Conservation (phyloP, 64 coral and sea anemone genomes). For the Montipora foliosa region DNA sequence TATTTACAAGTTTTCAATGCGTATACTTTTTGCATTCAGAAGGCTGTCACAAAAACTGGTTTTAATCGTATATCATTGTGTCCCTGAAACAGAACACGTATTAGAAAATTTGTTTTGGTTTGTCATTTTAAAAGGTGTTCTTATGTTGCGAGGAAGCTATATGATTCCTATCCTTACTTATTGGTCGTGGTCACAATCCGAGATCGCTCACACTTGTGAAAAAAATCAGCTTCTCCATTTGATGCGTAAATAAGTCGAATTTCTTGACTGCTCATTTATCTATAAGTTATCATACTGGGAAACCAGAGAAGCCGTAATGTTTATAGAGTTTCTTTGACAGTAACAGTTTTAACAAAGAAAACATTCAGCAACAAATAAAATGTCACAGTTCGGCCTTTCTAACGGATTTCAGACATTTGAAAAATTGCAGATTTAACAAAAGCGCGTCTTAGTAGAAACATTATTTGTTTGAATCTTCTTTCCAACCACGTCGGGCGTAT, state of each 20-base stretch:
- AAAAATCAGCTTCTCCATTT: constrained; percentile 4
- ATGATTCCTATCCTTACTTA: not conserved
- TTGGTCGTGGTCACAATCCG: not conserved
- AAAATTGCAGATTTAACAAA: not conserved
- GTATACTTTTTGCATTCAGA: not conserved
- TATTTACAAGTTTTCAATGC: constrained; percentile 9
- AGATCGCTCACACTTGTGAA: not conserved
- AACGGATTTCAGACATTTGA: not conserved
- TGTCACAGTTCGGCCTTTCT: not conserved
- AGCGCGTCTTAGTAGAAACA: not conserved
- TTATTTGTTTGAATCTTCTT: not conserved
- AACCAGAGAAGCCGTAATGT: not conserved
- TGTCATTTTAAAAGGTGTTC: not conserved
- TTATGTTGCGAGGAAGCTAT: not conserved
- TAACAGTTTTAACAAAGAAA: not conserved
- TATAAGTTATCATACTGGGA: not conserved
- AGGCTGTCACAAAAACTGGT: not conserved
- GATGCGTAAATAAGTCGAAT: not conserved
- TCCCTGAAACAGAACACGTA: constrained; percentile 12
- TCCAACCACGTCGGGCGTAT: not conserved
- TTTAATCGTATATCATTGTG: not conserved
- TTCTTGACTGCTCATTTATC: constrained; percentile 13
- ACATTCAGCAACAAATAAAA: not conserved
- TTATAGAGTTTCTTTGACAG: constrained; percentile 15
- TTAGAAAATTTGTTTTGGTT: not conserved